Base-by-base conservation (phyloP, 2,797 vertebrate genomes). In the Catamblyrhynchus diadema region DNA sequence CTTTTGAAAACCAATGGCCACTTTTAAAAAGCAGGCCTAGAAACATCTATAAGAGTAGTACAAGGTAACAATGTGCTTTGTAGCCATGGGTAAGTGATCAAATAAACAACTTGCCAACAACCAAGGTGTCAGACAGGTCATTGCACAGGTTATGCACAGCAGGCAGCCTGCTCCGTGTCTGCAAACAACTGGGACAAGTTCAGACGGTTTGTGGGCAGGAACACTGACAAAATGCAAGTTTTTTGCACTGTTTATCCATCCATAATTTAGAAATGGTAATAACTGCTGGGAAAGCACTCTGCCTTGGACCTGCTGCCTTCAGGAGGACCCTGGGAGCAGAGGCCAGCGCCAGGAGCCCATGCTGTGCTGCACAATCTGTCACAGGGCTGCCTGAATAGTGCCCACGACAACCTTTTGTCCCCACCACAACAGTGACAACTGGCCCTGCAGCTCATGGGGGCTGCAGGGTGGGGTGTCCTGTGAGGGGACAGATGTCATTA, bases 361-460 rank as follows among this genome's bases (percentile, higher is more conserved):
- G 91, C 93, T 89, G 84, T 72, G 94, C 79, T 0, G 1, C 77
- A 12, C 94, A 95, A 88, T 95, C 95, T 96, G 93, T 94, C 88
- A 39, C 77, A 2, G 86, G 24, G 30, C 61, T 1, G 7, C 51
- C 7, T 70, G 56, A 96, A 93, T 84, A 65, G 73, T 8, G 60
- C 62, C 60, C 20, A 8, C 1, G 14, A 54, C 78, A 72, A 9
- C 86, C 94, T 86, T 94, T 96, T 95, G 91, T 93, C 86, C 92
- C 62, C 0, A 25, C 37, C 92, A 81, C 79, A 86, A 78, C 79
- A 50, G 70, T 45, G 66, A 70, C 91, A 90, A 86, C 42, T 86
- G 90, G 82, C 88, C 90, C 50, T 93, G 8, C 74, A 42, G 73
- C 11, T 22, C 5, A 0, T 5, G 47, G 96, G 88, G 94, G 95